Evolutionary conservation across 2,888 invertebrate genomes (phyloP), one percentile per base, ranked within the genome.

Genomic region (Apamea anceps): DNA sequence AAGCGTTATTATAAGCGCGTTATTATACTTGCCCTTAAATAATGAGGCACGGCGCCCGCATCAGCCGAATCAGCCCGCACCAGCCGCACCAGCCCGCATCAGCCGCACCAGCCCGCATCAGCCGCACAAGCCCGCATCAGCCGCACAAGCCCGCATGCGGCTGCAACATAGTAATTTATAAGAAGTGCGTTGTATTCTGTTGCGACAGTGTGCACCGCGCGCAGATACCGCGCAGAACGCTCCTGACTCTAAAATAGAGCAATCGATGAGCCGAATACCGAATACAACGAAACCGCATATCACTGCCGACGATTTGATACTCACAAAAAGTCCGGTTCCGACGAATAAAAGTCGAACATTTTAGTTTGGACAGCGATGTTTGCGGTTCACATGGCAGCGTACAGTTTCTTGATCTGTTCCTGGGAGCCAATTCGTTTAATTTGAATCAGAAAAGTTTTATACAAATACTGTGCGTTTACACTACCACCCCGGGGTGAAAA

Each of bases 211-310:
- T 37, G 37, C 32, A 54, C 71, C 54, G n/a, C 75, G 62, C 77
- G 79, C 82, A 82, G 78, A 73, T 48, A 67, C 75, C 79, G 85
- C 76, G 86, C 88, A 80, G 80, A 82, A 51, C 76, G 72, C 73
- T 77, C 42, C 78, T 76, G 60, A 77, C 83, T 85, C 85, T 71
- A 75, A 88, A 88, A 87, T 88, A 88, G 87, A 88, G 79, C 88
- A 88, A 88, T 88, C 87, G 87, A 88, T 88, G 87, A 88, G 73
- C 73, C 73, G 77, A 88, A 84, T 71, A 70, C 77, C 79, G 77
- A 88, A 83, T 80, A 76, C 80, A 84, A 85, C 87, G 54, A 85
- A 89, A 86, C 85, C 87, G 89, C 88, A 88, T 88, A 84, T 86
- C 88, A 83, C 88, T 83, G 77, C 77, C 82, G 82, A 78, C 82